A percentile compares a stretch with the other conserved stretches of the same genome.
Conservation (phyloP, 2,113 vertebrate genomes). For the Corvus cornix region DNA sequence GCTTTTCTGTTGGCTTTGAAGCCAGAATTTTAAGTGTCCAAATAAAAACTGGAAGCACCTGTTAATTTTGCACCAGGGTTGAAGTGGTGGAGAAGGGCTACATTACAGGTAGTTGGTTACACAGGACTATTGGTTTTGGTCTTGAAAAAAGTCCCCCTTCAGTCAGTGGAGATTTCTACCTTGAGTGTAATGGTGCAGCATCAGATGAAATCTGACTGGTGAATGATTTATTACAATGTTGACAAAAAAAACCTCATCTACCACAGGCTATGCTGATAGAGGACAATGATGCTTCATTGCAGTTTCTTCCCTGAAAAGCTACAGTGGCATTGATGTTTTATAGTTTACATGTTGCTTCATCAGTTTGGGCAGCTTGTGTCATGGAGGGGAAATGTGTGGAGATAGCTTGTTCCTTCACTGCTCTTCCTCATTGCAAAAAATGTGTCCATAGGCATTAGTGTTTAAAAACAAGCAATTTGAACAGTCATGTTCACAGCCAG, state of each 20-base stretch:
- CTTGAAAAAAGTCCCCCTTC: neutral
- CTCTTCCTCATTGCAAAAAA: neutral
- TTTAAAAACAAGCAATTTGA: neutral
- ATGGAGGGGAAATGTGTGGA: neutral
- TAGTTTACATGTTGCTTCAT: conserved; percentile 5
- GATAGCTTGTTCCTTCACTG: neutral
- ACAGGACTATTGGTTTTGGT: neutral
- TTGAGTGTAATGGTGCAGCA: neutral
- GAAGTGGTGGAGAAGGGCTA: neutral
- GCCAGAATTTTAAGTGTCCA: neutral
- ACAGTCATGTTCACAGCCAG: neutral
- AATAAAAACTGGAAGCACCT: neutral
- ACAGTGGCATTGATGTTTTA: neutral
- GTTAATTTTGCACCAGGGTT: neutral
- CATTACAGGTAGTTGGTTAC: neutral
- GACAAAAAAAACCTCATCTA: neutral
- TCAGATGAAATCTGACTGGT: neutral
- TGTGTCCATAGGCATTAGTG: neutral
- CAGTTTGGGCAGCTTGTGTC: conserved; percentile 7
- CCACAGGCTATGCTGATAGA: neutral
- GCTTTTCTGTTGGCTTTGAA: neutral
- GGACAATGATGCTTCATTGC: conserved; percentile 10
- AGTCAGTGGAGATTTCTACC: neutral
- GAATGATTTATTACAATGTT: conserved; percentile 26
- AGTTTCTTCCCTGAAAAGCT: conserved; percentile 24